A percentile compares a stretch with the other conserved stretches of the same genome.
These are phyloP conservation scores for Cloeon dipterum DNA, from an alignment of 2,888 invertebrate genomes.

Conservation along the genomic window DNA sequence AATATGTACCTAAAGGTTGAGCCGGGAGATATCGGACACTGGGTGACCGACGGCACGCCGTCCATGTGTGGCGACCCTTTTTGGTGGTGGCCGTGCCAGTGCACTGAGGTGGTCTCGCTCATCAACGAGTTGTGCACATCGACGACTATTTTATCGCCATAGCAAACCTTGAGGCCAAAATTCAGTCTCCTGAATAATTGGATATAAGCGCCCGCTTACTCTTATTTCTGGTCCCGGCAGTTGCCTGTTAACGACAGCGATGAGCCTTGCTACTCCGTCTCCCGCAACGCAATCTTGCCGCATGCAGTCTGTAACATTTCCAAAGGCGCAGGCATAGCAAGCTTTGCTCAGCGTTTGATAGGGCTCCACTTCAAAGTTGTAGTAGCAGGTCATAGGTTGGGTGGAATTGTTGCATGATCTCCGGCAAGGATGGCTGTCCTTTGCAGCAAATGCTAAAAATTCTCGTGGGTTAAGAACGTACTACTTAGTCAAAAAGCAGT, in stretches of 20 bases:
- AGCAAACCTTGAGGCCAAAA: conserved; percentile 56
- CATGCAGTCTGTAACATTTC: conserved; percentile 44
- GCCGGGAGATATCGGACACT: conserved; percentile 59
- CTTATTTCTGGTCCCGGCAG: conserved; percentile 73
- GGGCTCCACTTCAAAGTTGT: conserved; percentile 53
- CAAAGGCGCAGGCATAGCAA: conserved; percentile 55
- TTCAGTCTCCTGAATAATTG: neutral
- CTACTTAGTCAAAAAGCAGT: too few species aligned
- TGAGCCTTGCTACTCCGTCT: conserved; percentile 52
- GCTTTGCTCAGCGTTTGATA: conserved; percentile 75
- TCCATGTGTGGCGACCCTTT: conserved; percentile 63
- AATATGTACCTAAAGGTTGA: conserved; percentile 54
- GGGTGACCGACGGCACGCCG: conserved; percentile 65
- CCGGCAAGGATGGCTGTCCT: conserved; percentile 42
- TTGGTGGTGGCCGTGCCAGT: conserved; percentile 84
- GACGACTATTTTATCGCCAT: conserved; percentile 60
- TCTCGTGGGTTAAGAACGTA: too few species aligned
- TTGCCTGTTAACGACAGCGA: conserved; percentile 61
- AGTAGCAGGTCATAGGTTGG: conserved; percentile 42
- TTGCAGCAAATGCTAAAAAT: too few species aligned
- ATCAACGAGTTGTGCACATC: conserved; percentile 59
- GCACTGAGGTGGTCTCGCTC: conserved; percentile 63
- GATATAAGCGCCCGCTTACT: conserved; percentile 27
- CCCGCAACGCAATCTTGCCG: conserved; percentile 61
- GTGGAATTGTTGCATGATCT: conserved; percentile 35